A percentile compares a stretch with the other conserved stretches of the same genome.
Evolutionary conservation across 2,113 vertebrate genomes (phyloP).

Genomic region (Ibidorhyncha struthersii): DNA sequence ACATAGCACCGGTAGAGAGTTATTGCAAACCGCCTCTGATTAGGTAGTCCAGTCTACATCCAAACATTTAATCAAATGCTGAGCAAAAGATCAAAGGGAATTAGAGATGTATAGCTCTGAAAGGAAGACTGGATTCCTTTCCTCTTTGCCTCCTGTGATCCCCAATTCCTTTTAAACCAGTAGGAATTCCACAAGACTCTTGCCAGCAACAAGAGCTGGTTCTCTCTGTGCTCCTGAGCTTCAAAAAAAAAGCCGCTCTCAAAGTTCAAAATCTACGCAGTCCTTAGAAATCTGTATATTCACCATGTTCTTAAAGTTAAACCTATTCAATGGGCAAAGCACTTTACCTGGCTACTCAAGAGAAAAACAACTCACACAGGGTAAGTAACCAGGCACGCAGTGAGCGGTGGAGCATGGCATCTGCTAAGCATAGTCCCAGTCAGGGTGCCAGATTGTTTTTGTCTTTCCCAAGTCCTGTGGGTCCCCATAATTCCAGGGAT

Average conservation of each 20-base stretch:
- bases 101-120: background rate
- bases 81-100: slow-evolving; percentile 47
- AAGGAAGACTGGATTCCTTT: background rate
- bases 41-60: background rate
- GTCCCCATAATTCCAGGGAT: background rate
- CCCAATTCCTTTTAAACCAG: slow-evolving; percentile 26
- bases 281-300: background rate
- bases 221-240: background rate
- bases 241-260: background rate
- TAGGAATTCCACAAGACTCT: slow-evolving; percentile 15
- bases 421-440: background rate
- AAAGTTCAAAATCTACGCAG: background rate
- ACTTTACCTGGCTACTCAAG: background rate
- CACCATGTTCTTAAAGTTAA: background rate
- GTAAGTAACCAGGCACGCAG: background rate
- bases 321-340: background rate
- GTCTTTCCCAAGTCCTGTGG: background rate
- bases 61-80: slow-evolving; percentile 32
- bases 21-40: background rate
- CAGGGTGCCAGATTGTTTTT: background rate
- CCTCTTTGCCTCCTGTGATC: slow-evolving; percentile 25
- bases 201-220: background rate
- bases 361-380: background rate
- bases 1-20: background rate
- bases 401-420: background rate